phyloP scores from a whole-genome alignment of 2,888 invertebrate genomes.

The Callyntrura sp. region DNA sequence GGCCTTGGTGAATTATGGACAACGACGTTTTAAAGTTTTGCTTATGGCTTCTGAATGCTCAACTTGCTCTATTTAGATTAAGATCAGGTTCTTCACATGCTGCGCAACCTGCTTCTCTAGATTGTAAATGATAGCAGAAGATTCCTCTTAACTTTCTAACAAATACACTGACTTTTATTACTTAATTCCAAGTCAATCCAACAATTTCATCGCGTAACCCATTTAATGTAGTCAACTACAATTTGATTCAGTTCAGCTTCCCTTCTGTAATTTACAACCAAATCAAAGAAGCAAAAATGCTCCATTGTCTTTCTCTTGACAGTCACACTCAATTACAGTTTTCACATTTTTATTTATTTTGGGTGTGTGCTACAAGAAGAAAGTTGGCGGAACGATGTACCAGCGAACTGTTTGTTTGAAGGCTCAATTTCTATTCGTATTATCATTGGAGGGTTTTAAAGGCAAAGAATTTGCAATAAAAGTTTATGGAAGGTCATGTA shows the following conservation, averaged over 20 bases:
- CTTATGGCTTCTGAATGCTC: slow-evolving; percentile 18
- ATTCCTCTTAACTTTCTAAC: background rate
- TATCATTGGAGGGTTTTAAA: slow-evolving; percentile 25
- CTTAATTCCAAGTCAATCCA: slow-evolving; percentile 41
- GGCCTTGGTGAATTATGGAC: too few relatives aligned
- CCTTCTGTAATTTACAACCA: background rate
- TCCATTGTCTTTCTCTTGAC: slow-evolving; percentile 27
- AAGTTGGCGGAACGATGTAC: slow-evolving; percentile 9
- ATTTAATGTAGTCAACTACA: background rate
- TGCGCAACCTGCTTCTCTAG: background rate
- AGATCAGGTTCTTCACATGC: background rate
- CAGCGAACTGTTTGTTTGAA: too few relatives aligned
- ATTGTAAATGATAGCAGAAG: too few relatives aligned
- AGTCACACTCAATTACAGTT: slow-evolving; percentile 4
- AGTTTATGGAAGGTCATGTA: slow-evolving; percentile 63
- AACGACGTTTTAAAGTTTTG: background rate
- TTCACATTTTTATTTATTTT: background rate
- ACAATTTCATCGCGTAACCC: background rate
- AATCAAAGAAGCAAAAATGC: background rate
- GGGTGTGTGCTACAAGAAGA: slow-evolving; percentile 19
- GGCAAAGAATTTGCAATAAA: slow-evolving; percentile 12
- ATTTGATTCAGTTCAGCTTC: background rate
- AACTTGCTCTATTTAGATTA: slow-evolving; percentile 64
- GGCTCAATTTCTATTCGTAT: too few relatives aligned
- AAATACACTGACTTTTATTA: slow-evolving; percentile 46